Evolutionary conservation across 2,797 vertebrate species (phyloP).

Genomic region (Myotis planiceps): DNA sequence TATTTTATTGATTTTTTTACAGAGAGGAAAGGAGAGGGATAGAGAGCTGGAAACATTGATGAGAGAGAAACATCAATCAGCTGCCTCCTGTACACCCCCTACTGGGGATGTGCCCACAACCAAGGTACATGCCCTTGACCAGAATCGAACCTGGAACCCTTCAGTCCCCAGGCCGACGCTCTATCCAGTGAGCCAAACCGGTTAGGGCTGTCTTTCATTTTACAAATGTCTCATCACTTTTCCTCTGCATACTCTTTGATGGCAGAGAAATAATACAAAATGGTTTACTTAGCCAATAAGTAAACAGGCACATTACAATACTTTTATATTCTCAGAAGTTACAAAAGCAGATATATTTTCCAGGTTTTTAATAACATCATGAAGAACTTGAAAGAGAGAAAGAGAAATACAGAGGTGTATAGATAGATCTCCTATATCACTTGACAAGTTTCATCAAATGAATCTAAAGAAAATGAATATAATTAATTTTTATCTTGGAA

Average conservation of each 20-base stretch:
- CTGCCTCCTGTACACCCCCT: no score
- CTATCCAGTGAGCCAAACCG: no score
- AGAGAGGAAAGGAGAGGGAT: no score
- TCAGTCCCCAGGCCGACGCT: no score
- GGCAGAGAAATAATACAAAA: background rate
- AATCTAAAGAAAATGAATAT: constrained; percentile 36
- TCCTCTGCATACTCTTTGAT: constrained; percentile 16
- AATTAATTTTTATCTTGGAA: constrained; percentile 34
- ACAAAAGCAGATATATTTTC: background rate
- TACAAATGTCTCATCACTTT: constrained; percentile 26
- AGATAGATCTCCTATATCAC: background rate
- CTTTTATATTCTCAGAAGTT: background rate
- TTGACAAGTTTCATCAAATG: constrained; percentile 37
- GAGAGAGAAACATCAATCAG: no score
- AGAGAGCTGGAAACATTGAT: no score
- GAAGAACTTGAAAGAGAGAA: background rate
- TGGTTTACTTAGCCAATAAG: background rate
- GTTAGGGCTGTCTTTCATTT: constrained; percentile 8
- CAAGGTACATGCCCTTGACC: no score
- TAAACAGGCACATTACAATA: background rate
- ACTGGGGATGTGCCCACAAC: no score
- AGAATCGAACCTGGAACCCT: no score
- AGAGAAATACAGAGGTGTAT: background rate
- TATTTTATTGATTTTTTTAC: no score
- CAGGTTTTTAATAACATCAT: background rate